These are phyloP conservation scores for Heptranchias perlo DNA, from an alignment of 2,113 vertebrate species.

Conservation along the genomic window DNA sequence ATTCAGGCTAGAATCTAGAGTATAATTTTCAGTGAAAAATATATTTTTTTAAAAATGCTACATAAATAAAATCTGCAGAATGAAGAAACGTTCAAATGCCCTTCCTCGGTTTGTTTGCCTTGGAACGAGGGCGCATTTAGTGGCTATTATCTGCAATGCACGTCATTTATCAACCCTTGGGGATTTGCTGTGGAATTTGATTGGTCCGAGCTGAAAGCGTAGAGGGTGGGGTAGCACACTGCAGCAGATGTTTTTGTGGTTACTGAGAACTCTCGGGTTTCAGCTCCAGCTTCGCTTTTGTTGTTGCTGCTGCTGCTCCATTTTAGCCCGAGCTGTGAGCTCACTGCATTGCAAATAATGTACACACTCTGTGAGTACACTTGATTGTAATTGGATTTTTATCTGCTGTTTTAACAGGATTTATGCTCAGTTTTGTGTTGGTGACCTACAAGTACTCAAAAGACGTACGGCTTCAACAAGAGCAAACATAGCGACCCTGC, in stretches of 20 bases:
- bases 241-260: conserved; percentile 35
- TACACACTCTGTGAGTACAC: background rate
- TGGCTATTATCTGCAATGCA: conserved; percentile 36
- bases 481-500: background rate
- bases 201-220: background rate
- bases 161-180: conserved; percentile 18
- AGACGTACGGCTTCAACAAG: background rate
- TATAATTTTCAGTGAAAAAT: background rate
- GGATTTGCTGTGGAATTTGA: background rate
- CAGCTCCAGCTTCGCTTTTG: conserved; percentile 18
- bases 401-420: background rate
- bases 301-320: background rate
- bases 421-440: background rate
- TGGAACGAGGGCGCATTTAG: background rate
- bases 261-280: background rate
- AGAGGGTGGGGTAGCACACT: conserved; percentile 19
- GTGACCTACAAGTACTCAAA: background rate
- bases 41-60: too few species aligned
- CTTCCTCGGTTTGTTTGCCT: background rate
- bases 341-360: background rate
- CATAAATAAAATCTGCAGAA: background rate
- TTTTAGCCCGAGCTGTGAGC: background rate
- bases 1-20: background rate
- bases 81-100: too few species aligned
- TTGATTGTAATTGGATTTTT: background rate